A percentile compares a stretch with the other conserved stretches of the same genome.
Conservation (phyloP, 2,113 vertebrate genomes). For the Cygnus buccinator region DNA sequence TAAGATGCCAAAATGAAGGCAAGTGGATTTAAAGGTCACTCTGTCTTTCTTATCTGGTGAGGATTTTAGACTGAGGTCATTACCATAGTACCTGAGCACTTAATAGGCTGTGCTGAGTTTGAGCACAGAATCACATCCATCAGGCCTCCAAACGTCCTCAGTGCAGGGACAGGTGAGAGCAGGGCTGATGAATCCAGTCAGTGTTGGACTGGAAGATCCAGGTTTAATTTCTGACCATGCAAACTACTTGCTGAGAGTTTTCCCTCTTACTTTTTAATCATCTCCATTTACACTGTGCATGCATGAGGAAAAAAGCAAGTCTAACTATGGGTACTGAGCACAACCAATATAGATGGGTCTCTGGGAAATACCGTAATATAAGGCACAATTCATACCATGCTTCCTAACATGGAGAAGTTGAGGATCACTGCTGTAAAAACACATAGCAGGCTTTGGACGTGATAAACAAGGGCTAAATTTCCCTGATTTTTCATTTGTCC, state of each 20-base stretch:
- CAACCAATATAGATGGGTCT: not conserved
- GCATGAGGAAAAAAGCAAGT: not conserved
- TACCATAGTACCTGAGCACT: not conserved
- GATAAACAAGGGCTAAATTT: not conserved
- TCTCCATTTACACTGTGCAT: not conserved
- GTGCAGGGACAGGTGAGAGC: not conserved
- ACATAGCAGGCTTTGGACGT: not conserved
- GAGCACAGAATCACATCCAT: not conserved
- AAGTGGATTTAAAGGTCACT: constrained; percentile 31
- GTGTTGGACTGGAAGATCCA: not conserved
- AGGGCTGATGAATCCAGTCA: not conserved
- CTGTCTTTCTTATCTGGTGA: not conserved
- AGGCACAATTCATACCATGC: not conserved
- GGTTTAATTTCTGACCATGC: not conserved
- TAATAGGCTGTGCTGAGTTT: constrained; percentile 8
- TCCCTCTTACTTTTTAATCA: rapidly evolving
- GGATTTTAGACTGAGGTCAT: constrained; percentile 26
- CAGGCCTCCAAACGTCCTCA: not conserved
- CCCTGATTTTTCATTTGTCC: not conserved
- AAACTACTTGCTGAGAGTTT: not conserved
- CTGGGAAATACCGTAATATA: not conserved
- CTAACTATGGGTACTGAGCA: not conserved
- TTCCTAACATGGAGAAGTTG: not conserved
- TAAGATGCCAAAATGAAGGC: constrained; percentile 4
- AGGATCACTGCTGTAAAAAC: not conserved